These are phyloP conservation scores for Mustela lutreola DNA, from an alignment of 2,113 vertebrate species.

Conservation along the genomic window DNA sequence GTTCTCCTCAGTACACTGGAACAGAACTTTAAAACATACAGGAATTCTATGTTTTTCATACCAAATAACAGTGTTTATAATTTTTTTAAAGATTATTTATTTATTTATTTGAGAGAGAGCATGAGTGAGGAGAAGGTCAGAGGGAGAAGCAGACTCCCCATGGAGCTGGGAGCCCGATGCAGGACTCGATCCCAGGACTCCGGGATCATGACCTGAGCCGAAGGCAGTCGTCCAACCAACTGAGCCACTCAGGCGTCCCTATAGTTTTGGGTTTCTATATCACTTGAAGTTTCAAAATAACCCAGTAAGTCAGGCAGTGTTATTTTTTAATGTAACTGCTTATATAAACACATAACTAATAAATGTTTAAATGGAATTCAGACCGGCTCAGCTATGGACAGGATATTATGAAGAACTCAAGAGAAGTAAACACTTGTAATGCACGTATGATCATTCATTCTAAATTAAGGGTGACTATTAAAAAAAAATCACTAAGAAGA, in stretches of 20 bases:
- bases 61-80: neutral
- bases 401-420: neutral
- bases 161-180: no score
- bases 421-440: neutral
- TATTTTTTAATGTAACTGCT: constrained; percentile 3
- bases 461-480: neutral
- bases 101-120: no score
- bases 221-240: no score
- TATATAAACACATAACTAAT: constrained; percentile 21
- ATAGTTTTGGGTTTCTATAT: neutral
- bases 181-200: no score
- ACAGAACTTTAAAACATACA: neutral
- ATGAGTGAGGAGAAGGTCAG: no score
- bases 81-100: neutral
- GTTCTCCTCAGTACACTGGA: neutral
- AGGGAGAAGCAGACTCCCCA: no score
- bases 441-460: constrained; percentile 3
- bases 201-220: no score
- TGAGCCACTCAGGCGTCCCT: neutral
- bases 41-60: neutral
- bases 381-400: neutral
- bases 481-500: neutral
- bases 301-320: neutral
- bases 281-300: neutral
- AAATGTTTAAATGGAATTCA: neutral